These are phyloP conservation scores for Drosophila malerkotliana DNA, from an alignment of 1,140 invertebrate species.

Conservation along the genomic window DNA sequence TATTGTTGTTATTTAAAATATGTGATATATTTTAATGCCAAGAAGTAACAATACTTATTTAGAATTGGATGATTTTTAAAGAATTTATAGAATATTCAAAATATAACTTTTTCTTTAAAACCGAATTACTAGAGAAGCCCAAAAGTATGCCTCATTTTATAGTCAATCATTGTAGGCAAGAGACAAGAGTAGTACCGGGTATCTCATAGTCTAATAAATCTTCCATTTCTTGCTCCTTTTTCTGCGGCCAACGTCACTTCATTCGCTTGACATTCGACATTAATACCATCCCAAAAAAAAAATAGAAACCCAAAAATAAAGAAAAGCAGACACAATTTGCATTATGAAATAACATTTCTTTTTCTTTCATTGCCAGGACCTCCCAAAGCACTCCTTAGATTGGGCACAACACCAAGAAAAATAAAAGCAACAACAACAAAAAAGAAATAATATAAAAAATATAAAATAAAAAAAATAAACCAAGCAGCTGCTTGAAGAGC, in stretches of 20 bases:
- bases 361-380: slow-evolving; percentile 36
- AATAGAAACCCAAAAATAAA: slow-evolving; percentile 9
- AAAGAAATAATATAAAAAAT: neutral
- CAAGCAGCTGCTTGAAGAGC: slow-evolving; percentile 25
- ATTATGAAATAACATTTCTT: slow-evolving; percentile 78
- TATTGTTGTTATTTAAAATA: too few species aligned
- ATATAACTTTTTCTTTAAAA: too few species aligned
- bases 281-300: slow-evolving; percentile 52
- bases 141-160: too few species aligned
- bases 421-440: neutral
- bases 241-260: slow-evolving; percentile 63
- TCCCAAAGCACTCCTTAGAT: slow-evolving; percentile 43
- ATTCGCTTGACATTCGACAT: slow-evolving; percentile 79
- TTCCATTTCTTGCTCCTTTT: slow-evolving; percentile 11
- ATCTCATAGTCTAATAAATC: neutral
- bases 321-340: slow-evolving; percentile 65
- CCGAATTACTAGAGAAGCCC: too few species aligned
- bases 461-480: neutral
- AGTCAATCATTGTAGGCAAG: too few species aligned
- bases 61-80: neutral
- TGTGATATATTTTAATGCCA: too few species aligned
- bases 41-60: too few species aligned
- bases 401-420: slow-evolving; percentile 6
- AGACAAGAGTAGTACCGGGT: neutral
- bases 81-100: too few species aligned